Conservation (phyloP, 2,797 vertebrate species). For the Notamacropus eugenii region DNA sequence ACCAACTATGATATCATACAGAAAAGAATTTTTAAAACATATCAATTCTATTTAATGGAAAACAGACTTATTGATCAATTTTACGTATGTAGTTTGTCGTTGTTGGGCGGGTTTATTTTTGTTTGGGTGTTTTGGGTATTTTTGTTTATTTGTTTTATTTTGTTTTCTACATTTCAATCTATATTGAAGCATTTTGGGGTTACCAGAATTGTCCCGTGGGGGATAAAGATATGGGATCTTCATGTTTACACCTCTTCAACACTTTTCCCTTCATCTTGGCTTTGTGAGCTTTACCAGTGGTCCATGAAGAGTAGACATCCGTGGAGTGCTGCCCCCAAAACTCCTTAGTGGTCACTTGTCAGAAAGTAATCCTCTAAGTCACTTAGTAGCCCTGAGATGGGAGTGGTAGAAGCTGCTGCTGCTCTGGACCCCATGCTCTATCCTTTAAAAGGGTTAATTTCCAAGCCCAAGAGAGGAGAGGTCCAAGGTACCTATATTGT, state of each 20-base stretch:
- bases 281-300: not conserved
- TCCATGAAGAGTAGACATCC: not conserved
- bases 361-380: not conserved
- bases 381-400: constrained; percentile 4
- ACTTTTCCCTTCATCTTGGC: not conserved
- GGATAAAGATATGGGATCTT: not conserved
- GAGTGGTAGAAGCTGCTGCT: constrained; percentile 32
- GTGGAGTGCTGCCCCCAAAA: not conserved
- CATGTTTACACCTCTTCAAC: not conserved
- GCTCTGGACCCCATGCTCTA: not conserved
- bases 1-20: not conserved
- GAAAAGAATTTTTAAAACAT: not conserved
- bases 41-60: not conserved
- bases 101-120: not conserved
- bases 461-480: not conserved
- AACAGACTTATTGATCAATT: not conserved
- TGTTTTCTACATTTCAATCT: not conserved
- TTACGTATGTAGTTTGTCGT: not conserved
- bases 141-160: no score
- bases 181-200: not conserved
- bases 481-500: not conserved
- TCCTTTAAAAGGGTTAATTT: not conserved
- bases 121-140: not conserved
- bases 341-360: not conserved
- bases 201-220: not conserved